These are phyloP conservation scores for Ophiodon elongatus DNA, from an alignment of 2,113 vertebrate genomes.

Conservation along the genomic window DNA sequence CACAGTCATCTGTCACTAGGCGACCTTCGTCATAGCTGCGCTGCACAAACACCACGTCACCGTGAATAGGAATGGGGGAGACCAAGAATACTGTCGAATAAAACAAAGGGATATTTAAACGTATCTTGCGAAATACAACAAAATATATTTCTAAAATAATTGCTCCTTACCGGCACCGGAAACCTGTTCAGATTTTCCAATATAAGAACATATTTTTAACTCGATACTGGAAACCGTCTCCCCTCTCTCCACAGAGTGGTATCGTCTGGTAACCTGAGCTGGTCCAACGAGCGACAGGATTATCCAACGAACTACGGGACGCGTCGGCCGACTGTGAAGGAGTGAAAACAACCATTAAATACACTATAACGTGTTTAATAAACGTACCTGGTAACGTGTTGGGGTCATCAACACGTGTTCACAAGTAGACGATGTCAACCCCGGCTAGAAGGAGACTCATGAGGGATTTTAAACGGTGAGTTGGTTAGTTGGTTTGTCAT, in stretches of 20 bases:
- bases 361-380: background rate
- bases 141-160: accelerated
- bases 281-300: constrained; percentile 43
- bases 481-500: constrained; percentile 52
- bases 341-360: constrained; percentile 24
- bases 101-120: background rate
- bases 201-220: background rate
- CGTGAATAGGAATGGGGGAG: constrained; percentile 18
- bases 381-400: background rate
- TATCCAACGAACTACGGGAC: constrained; percentile 32
- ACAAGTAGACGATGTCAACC: constrained; percentile 88
- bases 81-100: background rate
- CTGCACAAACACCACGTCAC: constrained; percentile 68
- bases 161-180: too few species aligned
- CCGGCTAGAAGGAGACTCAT: constrained; percentile 95
- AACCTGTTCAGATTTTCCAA: accelerated
- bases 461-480: constrained; percentile 97
- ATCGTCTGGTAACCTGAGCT: constrained; percentile 59
- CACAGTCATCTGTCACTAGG: constrained; percentile 56
- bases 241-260: constrained; percentile 39
- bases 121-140: background rate
- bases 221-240: accelerated
- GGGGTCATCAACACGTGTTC: background rate
- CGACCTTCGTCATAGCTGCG: constrained; percentile 51
- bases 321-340: constrained; percentile 2